Percentiles rank a stretch among this genome's conserved stretches.
Conservation (phyloP, 2,113 vertebrate species). For the Nanorana parkeri region DNA sequence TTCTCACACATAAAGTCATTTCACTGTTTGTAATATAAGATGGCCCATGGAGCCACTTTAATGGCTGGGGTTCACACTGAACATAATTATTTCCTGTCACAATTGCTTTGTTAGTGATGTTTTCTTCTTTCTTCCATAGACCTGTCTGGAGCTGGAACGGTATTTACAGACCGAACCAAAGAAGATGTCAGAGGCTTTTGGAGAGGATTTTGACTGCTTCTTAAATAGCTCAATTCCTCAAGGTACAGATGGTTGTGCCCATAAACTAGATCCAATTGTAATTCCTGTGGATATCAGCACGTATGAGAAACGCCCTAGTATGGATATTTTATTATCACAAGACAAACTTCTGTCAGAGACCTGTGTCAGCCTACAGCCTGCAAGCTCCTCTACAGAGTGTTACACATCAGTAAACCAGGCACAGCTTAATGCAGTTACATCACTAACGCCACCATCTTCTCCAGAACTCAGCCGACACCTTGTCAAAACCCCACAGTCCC, state of each 20-base stretch:
- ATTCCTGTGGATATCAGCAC: slow-evolving; percentile 76
- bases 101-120: neutral
- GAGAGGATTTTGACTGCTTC: slow-evolving; percentile 90
- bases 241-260: slow-evolving; percentile 82
- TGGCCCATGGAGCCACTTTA: neutral
- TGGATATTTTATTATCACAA: slow-evolving; percentile 80
- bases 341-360: slow-evolving; percentile 80
- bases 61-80: neutral
- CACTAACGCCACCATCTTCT: slow-evolving; percentile 94
- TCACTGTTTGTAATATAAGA: neutral
- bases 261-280: slow-evolving; percentile 80
- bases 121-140: slow-evolving; percentile 71
- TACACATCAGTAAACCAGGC: slow-evolving; percentile 87
- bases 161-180: slow-evolving; percentile 97
- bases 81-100: neutral
- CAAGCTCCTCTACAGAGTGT: slow-evolving; percentile 76
- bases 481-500: slow-evolving; percentile 88
- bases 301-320: slow-evolving; percentile 77
- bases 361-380: slow-evolving; percentile 76
- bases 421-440: slow-evolving; percentile 95
- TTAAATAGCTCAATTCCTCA: slow-evolving; percentile 85
- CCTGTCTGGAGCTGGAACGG: slow-evolving; percentile 94
- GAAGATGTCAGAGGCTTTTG: slow-evolving; percentile 90
- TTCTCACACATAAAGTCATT: neutral
- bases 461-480: slow-evolving; percentile 95